phyloP scores from a whole-genome alignment of 2,113 vertebrate genomes.

The Isichthys henryi region DNA sequence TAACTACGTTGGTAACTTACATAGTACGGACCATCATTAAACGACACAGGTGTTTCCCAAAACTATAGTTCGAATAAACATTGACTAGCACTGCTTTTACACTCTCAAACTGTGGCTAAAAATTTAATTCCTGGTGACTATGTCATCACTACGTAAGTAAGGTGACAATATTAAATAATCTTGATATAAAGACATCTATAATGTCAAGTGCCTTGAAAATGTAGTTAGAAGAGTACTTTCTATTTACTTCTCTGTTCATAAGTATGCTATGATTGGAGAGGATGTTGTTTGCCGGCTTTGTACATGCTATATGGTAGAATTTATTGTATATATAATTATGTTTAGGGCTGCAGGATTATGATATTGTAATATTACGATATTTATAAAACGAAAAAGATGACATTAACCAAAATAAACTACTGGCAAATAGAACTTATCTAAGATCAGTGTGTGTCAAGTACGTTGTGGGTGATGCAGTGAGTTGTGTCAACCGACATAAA shows the following conservation, averaged over 20 bases:
- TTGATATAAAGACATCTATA: neutral
- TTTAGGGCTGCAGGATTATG: neutral
- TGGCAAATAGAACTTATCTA: neutral
- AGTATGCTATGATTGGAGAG: neutral
- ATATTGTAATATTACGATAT: neutral
- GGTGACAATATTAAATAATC: neutral
- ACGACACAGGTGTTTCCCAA: neutral
- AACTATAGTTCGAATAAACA: too few relatives aligned
- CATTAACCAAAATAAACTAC: neutral
- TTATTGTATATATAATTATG: neutral
- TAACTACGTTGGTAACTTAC: neutral
- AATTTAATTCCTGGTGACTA: neutral
- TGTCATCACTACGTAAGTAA: neutral
- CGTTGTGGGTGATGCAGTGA: neutral
- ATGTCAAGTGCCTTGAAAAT: neutral
- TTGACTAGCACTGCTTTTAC: too few relatives aligned
- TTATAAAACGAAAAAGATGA: neutral
- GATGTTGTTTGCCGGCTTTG: neutral
- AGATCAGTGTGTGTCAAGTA: neutral
- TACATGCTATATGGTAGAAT: neutral
- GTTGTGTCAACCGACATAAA: neutral
- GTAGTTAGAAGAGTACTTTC: neutral
- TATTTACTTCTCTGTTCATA: neutral
- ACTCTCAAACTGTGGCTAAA: neutral
- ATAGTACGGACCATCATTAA: neutral